These are phyloP conservation scores for Karalla daura DNA, from an alignment of 2,797 vertebrate species.

Conservation along the genomic window DNA sequence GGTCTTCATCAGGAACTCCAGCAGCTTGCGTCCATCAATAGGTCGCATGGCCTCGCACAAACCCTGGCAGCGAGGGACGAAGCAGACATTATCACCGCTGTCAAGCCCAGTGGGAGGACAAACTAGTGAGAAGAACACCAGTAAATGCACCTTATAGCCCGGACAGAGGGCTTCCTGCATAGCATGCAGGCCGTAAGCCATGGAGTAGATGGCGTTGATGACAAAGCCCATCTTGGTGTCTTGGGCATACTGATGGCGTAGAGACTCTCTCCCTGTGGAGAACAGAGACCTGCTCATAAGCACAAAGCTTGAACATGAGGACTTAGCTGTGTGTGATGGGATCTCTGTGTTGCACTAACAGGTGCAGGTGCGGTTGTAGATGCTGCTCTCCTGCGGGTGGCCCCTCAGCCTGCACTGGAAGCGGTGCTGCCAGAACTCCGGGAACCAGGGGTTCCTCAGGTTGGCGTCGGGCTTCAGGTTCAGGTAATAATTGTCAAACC, in stretches of 20 bases:
- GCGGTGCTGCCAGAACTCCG: constrained; percentile 98
- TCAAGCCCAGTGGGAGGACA: neutral
- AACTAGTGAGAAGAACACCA: neutral
- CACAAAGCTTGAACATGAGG: neutral
- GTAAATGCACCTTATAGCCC: constrained; percentile 80
- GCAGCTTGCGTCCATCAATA: constrained; percentile 93
- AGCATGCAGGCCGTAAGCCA: constrained; percentile 95
- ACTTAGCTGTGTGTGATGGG: neutral
- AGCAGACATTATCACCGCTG: neutral
- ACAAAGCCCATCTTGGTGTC: constrained; percentile 99
- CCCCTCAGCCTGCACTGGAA: constrained; percentile 94
- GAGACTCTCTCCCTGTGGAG: constrained; percentile 85
- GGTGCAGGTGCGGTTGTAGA: constrained; percentile 94
- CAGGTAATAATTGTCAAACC: constrained; percentile 98
- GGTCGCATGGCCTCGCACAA: constrained; percentile 95
- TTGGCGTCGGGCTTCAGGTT: constrained; percentile 93
- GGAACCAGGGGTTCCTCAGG: constrained; percentile 96
- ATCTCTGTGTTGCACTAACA: constrained; percentile 83
- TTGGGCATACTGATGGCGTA: constrained; percentile 93
- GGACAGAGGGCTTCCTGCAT: constrained; percentile 95
- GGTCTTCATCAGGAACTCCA: constrained; percentile 97
- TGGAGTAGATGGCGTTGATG: constrained; percentile 98
- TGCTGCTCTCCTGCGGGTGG: constrained; percentile 89
- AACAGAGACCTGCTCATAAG: constrained; percentile 27
- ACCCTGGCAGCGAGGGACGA: constrained; percentile 75